These are phyloP conservation scores for Panurus biarmicus DNA, from an alignment of 2,113 vertebrate genomes.

Conservation along the genomic window DNA sequence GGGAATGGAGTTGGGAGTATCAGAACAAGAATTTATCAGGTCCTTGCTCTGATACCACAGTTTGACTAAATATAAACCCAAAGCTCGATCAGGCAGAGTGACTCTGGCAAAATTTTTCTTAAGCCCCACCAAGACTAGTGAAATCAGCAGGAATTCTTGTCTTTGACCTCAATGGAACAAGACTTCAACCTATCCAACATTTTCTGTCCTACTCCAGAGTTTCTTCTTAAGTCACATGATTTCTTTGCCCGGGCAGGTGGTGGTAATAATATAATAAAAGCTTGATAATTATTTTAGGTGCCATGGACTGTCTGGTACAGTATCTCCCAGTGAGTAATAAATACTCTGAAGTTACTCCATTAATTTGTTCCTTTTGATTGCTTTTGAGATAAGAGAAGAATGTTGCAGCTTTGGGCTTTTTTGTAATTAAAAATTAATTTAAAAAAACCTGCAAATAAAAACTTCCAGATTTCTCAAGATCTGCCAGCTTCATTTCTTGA, in stretches of 20 bases:
- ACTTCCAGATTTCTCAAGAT: neutral
- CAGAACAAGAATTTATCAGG: neutral
- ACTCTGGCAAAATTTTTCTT: neutral
- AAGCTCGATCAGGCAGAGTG: neutral
- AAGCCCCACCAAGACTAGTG: neutral
- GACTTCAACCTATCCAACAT: neutral
- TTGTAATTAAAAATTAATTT: neutral
- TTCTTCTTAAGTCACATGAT: neutral
- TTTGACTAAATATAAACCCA: neutral
- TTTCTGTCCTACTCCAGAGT: neutral
- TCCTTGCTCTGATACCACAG: neutral
- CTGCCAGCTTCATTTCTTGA: neutral
- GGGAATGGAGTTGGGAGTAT: neutral
- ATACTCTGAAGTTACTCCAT: constrained; percentile 15
- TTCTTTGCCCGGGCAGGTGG: neutral
- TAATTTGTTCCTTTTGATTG: neutral
- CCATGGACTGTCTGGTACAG: constrained; percentile 17
- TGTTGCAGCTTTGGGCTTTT: neutral
- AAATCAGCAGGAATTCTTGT: constrained; percentile 9
- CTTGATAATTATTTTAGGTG: neutral
- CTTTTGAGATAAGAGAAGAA: constrained; percentile 7
- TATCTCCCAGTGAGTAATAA: constrained; percentile 39
- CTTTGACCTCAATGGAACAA: neutral
- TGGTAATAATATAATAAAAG: neutral
- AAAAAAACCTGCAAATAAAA: neutral